Conservation (phyloP, 2,888 invertebrate species). For the Ophion costatus region DNA sequence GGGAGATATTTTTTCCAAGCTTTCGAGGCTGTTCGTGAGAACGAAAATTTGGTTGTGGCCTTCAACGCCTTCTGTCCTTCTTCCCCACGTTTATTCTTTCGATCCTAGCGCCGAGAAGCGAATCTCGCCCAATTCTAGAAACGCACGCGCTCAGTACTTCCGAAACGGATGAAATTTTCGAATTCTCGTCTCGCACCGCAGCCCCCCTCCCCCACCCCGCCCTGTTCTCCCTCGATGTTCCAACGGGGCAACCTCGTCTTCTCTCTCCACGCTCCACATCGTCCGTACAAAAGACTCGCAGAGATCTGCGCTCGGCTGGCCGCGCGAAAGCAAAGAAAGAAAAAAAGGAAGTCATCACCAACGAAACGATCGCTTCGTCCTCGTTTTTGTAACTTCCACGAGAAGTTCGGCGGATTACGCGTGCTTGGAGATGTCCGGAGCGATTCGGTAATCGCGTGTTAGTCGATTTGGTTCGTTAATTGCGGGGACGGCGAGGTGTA, state of each 20-base stretch:
- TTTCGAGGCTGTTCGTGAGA: conserved; percentile 28
- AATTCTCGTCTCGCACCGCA: neutral
- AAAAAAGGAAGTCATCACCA: neutral
- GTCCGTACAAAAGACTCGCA: neutral
- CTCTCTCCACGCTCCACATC: neutral
- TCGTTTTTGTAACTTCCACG: conserved; percentile 6
- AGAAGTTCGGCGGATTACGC: neutral
- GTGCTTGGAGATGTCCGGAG: neutral
- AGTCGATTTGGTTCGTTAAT: conserved; percentile 72
- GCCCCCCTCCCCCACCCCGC: neutral
- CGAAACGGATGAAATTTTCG: conserved; percentile 16
- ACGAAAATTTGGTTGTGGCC: conserved; percentile 27
- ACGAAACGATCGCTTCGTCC: neutral
- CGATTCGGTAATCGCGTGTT: conserved; percentile 36
- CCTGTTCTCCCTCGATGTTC: conserved; percentile 1
- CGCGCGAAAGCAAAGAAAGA: conserved; percentile 6
- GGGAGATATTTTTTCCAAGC: neutral
- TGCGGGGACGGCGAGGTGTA: conserved; percentile 67
- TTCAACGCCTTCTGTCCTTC: neutral
- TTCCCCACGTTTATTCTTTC: neutral
- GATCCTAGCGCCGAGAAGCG: conserved; percentile 1
- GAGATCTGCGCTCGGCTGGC: neutral
- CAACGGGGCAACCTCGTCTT: conserved; percentile 1
- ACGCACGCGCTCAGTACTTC: conserved; percentile 6
- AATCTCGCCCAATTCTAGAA: conserved; percentile 20